Evolutionary conservation across 2,888 invertebrate species (phyloP).

Genomic region (Azorinus chamasolen): DNA sequence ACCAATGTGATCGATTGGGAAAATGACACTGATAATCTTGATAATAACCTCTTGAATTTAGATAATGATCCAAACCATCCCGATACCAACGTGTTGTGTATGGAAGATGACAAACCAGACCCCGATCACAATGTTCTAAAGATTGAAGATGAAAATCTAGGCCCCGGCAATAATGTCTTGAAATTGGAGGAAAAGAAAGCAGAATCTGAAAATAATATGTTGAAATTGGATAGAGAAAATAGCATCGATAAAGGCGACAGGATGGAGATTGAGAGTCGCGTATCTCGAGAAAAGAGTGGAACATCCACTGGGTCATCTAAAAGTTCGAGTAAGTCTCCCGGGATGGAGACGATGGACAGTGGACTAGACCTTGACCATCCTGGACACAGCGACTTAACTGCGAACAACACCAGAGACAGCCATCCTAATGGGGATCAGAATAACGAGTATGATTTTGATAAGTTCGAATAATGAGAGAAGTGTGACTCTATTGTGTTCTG

Average conservation of each 20-base stretch:
- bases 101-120: background rate
- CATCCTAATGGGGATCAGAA: no score
- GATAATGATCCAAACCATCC: background rate
- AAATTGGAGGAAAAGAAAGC: background rate
- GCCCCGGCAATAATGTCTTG: background rate
- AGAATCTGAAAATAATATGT: background rate
- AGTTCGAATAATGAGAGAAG: no score
- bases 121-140: background rate
- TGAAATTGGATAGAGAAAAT: background rate
- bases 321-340: background rate
- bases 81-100: background rate
- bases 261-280: background rate
- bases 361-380: slow-evolving; percentile 23
- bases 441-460: no score
- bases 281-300: background rate
- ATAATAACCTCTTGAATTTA: background rate
- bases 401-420: no score
- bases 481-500: no score
- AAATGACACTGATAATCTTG: background rate
- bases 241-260: background rate
- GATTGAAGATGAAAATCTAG: background rate
- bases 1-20: background rate
- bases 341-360: slow-evolving; percentile 40
- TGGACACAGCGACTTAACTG: no score
- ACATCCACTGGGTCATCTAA: background rate